A percentile compares a stretch with the other conserved stretches of the same genome.
These are phyloP conservation scores for Rhimphoctona megacephalus DNA, from an alignment of 2,888 invertebrate genomes.

Conservation along the genomic window DNA sequence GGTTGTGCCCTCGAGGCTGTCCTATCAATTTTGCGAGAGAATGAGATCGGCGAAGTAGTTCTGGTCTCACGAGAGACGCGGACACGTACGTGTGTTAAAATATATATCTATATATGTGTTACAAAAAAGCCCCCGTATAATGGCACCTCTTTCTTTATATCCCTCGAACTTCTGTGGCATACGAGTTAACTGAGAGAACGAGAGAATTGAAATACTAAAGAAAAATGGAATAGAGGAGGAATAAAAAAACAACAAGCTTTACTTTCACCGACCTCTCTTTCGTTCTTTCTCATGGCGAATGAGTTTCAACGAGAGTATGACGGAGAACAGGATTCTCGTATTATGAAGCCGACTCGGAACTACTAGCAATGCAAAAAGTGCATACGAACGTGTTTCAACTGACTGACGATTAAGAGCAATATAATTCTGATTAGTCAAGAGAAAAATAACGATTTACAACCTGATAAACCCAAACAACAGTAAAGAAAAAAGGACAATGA, in stretches of 20 bases:
- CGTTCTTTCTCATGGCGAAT: conserved; percentile 43
- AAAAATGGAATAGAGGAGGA: conserved; percentile 15
- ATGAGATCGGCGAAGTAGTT: conserved; percentile 4
- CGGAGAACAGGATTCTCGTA: conserved; percentile 39
- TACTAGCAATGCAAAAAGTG: conserved; percentile 18
- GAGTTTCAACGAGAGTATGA: conserved; percentile 51
- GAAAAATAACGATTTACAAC: not conserved
- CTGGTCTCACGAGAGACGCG: conserved; percentile 21
- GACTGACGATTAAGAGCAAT: conserved; percentile 36
- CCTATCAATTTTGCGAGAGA: conserved; percentile 61
- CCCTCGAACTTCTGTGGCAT: conserved; percentile 31
- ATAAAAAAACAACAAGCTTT: conserved; percentile 10
- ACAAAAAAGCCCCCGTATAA: conserved; percentile 39
- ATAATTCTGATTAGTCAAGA: not conserved
- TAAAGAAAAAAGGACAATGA: not conserved
- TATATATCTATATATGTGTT: not conserved
- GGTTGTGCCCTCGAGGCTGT: conserved; percentile 62
- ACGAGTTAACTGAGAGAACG: conserved; percentile 15
- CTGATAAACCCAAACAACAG: not conserved
- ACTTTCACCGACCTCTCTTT: conserved; percentile 59
- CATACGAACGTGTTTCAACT: not conserved
- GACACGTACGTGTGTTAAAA: conserved; percentile 4
- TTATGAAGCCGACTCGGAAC: conserved; percentile 28
- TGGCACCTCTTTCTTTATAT: conserved; percentile 51
- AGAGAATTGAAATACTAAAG: conserved; percentile 10